These are phyloP conservation scores for Lathamus discolor DNA, from an alignment of 2,113 vertebrate genomes.

Conservation along the genomic window DNA sequence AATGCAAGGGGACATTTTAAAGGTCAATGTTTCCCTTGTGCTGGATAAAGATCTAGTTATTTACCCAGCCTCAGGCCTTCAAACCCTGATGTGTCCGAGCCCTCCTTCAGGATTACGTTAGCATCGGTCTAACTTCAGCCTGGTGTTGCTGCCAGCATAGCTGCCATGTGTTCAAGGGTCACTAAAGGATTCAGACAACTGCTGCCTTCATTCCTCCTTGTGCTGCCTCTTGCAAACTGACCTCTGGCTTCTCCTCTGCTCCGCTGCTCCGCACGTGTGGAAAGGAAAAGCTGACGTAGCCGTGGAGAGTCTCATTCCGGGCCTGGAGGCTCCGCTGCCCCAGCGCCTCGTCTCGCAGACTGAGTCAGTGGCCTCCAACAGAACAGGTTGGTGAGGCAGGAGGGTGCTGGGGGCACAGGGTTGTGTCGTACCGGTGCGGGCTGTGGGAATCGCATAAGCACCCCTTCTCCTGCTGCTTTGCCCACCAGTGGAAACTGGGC, in stretches of 20 bases:
- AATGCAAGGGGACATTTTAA: neutral
- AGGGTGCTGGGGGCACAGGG: neutral
- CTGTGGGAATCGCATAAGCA: neutral
- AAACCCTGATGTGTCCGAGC: too few relatives aligned
- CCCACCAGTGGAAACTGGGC: neutral
- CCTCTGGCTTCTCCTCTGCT: constrained; percentile 54
- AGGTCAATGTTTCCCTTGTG: neutral
- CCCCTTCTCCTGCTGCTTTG: neutral
- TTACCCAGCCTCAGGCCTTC: neutral
- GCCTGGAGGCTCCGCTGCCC: constrained; percentile 85
- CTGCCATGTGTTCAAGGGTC: neutral
- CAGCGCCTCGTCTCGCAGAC: constrained; percentile 82
- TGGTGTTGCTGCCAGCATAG: neutral
- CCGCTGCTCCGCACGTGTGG: neutral
- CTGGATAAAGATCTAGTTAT: neutral
- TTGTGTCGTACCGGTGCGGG: accelerated
- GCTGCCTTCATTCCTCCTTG: neutral
- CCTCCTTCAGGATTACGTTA: neutral
- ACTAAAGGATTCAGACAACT: neutral
- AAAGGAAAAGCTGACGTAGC: constrained; percentile 81
- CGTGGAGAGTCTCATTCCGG: constrained; percentile 91
- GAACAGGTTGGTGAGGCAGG: constrained; percentile 86
- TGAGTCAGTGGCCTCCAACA: constrained; percentile 80
- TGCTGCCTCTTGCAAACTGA: constrained; percentile 13
- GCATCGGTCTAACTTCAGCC: neutral